Conservation (phyloP, 2,888 invertebrate species). For the Gymnocheta viridis region DNA sequence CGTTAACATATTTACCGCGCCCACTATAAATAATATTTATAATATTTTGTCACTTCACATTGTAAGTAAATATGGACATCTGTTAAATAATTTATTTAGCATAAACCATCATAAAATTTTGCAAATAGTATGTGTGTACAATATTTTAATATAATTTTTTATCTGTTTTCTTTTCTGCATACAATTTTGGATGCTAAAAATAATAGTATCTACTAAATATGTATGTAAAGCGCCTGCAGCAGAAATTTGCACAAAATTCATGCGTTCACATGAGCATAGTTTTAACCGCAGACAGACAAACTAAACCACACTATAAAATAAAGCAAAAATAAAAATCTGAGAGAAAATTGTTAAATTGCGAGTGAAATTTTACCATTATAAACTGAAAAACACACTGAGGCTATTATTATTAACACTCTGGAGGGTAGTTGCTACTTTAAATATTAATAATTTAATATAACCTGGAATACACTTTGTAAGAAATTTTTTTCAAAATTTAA, state of each 20-base stretch:
- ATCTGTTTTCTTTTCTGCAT: background rate
- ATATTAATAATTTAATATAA: background rate
- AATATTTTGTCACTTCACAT: background rate
- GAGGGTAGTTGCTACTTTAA: background rate
- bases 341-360: constrained; percentile 56
- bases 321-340: constrained; percentile 7
- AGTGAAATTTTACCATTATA: constrained; percentile 48
- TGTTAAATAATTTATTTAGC: constrained; percentile 61
- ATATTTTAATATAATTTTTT: constrained; percentile 1
- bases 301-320: constrained; percentile 65
- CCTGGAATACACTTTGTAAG: background rate
- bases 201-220: constrained; percentile 44
- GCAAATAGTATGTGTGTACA: constrained; percentile 34
- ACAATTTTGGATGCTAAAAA: constrained; percentile 25
- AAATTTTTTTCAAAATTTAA: too few species aligned
- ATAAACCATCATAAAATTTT: constrained; percentile 60
- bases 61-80: constrained; percentile 17
- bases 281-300: constrained; percentile 69
- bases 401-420: background rate
- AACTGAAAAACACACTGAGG: background rate
- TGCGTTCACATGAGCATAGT: constrained; percentile 52
- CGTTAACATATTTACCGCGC: background rate
- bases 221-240: constrained; percentile 44
- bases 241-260: constrained; percentile 49
- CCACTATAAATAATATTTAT: background rate